Percentiles rank a stretch among this genome's conserved stretches.
These are phyloP conservation scores for Calephelis virginiensis DNA, from an alignment of 1,140 invertebrate genomes.

Conservation along the genomic window DNA sequence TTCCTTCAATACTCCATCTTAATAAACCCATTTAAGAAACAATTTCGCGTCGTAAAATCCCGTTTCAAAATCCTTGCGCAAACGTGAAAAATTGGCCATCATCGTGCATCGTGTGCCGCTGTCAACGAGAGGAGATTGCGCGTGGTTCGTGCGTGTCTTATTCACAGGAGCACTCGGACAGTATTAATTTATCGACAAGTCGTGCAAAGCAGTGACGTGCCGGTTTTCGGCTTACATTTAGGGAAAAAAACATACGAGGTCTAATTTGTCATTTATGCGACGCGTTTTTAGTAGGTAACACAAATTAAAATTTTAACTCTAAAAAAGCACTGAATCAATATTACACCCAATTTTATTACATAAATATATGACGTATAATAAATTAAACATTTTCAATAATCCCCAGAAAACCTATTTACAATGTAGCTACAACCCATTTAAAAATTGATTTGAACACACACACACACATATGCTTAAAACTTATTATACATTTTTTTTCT, in stretches of 20 bases:
- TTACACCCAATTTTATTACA: too few species aligned
- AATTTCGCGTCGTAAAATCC: neutral
- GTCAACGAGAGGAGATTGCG: constrained; percentile 39
- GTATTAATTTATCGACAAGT: constrained; percentile 72
- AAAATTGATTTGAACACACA: too few species aligned
- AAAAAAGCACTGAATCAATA: too few species aligned
- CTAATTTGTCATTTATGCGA: neutral
- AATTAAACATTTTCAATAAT: too few species aligned
- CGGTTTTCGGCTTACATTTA: constrained; percentile 54
- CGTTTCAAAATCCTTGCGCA: constrained; percentile 24
- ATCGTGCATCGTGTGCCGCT: constrained; percentile 30
- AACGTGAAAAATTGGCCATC: constrained; percentile 33
- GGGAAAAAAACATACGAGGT: constrained; percentile 1
- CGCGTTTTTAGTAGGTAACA: constrained; percentile 3
- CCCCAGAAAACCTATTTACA: too few species aligned
- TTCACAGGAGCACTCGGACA: constrained; percentile 51
- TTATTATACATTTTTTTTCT: too few species aligned
- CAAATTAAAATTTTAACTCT: too few species aligned
- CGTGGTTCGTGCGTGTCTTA: constrained; percentile 51
- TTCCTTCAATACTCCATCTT: too few species aligned
- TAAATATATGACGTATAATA: too few species aligned
- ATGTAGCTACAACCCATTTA: too few species aligned
- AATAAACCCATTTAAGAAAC: too few species aligned
- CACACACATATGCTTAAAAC: too few species aligned
- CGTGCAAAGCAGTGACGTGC: constrained; percentile 69